Evolutionary conservation across 2,888 invertebrate genomes (phyloP).

Genomic region (Glaucopsyche alexis): DNA sequence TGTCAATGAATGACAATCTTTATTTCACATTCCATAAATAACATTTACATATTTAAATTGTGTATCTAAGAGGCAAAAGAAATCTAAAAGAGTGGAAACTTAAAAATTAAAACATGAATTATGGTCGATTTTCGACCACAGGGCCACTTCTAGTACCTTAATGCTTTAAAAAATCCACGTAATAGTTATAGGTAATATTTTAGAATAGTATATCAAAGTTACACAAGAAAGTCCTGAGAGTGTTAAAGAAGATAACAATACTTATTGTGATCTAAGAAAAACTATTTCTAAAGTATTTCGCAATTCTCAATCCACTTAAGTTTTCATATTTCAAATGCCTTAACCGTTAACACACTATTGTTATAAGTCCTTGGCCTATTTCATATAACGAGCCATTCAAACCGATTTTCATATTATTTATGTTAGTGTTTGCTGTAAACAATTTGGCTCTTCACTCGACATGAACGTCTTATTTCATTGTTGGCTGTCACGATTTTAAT

Average conservation of each 20-base stretch:
- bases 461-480: constrained; percentile 54
- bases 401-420: constrained; percentile 49
- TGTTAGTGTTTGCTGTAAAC: constrained; percentile 55
- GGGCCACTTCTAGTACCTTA: too few relatives aligned
- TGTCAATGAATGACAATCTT: too few relatives aligned
- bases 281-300: neutral
- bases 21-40: too few relatives aligned
- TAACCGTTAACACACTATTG: constrained; percentile 56
- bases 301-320: constrained; percentile 31
- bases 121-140: too few relatives aligned
- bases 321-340: constrained; percentile 57
- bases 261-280: neutral
- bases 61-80: too few relatives aligned
- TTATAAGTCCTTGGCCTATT: constrained; percentile 64
- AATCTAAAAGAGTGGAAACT: too few relatives aligned
- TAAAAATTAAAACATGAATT: too few relatives aligned
- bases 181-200: too few relatives aligned
- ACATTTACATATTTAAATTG: too few relatives aligned
- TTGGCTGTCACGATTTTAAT: constrained; percentile 51
- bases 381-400: constrained; percentile 32
- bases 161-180: too few relatives aligned
- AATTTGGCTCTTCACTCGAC: constrained; percentile 43
- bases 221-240: too few relatives aligned
- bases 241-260: neutral
- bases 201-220: too few relatives aligned